Evolutionary conservation across 37 sponge, comb jelly and placozoan genomes (phyloP), one percentile per base, ranked within the genome.

Genomic region (Halichondria panicea): DNA sequence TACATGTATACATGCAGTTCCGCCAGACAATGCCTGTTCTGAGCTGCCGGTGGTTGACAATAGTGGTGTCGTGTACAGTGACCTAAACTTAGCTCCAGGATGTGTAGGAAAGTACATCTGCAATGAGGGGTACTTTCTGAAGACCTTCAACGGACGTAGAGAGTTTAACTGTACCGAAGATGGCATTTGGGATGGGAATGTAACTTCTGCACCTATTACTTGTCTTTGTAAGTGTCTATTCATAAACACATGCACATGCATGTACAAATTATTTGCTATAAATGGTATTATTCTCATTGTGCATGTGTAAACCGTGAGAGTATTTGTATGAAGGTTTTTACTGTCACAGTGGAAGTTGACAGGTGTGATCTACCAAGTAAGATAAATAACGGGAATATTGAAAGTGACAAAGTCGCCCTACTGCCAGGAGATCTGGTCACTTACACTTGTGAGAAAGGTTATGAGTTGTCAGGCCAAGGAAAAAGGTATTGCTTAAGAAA

Each of bases 181-280:
- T 58, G 60, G 60, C 12, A n/a, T 58, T 24, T 58, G 60, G 60
- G 60, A 58, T 58, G 60, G 60, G n/a, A n/a, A 58, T 58, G 60
- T 58, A 12, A 12, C 27, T n/a, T n/a, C n/a, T n/a, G n/a, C n/a
- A n/a, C n/a, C n/a, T n/a, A n/a, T n/a, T n/a, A n/a, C n/a, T n/a
- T n/a, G n/a, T n/a, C n/a, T n/a, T n/a, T n/a, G n/a, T n/a, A n/a
- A n/a, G n/a, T n/a, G n/a, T n/a, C n/a, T n/a, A n/a, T n/a, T n/a
- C n/a, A n/a, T n/a, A n/a, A n/a, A n/a, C n/a, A n/a, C n/a, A n/a
- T n/a, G n/a, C n/a, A n/a, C n/a, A n/a, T n/a, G n/a, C n/a, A n/a
- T n/a, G n/a, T n/a, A n/a, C n/a, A n/a, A n/a, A n/a, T n/a, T n/a
- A n/a, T n/a, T n/a, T n/a, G n/a, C n/a, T n/a, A n/a, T n/a, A n/a